Evolutionary conservation across 2,113 vertebrate species (phyloP).

Genomic region (Pyrgilauda ruficollis): DNA sequence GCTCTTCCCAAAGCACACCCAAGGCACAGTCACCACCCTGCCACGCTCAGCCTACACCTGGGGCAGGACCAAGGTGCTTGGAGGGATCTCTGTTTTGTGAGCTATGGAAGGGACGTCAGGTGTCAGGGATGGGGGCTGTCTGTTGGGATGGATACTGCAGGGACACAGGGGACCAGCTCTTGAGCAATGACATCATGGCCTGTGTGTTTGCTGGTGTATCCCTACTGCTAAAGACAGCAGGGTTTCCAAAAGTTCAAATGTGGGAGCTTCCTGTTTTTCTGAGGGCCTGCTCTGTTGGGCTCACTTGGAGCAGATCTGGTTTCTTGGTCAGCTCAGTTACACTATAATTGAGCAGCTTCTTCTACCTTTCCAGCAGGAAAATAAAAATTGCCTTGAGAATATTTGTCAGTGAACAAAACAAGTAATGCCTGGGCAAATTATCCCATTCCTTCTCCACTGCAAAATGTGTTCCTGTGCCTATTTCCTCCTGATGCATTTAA

Average conservation of each 20-base stretch:
- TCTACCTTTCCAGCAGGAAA: not conserved
- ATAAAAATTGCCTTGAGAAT: not conserved
- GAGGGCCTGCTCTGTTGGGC: not conserved
- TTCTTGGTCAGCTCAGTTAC: not conserved
- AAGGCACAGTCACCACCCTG: not conserved
- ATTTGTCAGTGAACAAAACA: not conserved
- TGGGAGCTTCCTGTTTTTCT: not conserved
- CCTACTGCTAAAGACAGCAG: not conserved
- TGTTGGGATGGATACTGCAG: not conserved
- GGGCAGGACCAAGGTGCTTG: not conserved
- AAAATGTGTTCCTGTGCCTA: not conserved
- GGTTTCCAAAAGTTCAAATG: not conserved
- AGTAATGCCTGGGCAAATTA: not conserved
- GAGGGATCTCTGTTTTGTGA: not conserved
- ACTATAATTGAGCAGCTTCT: not conserved
- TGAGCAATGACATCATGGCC: accelerated
- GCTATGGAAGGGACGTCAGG: not conserved
- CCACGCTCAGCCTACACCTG: accelerated
- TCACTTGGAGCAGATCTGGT: not conserved
- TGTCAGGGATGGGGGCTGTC: not conserved
- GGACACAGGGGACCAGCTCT: not conserved
- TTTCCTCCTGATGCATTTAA: not conserved
- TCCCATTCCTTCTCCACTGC: not conserved
- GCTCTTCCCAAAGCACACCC: not conserved
- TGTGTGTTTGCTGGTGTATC: not conserved